phyloP scores from a whole-genome alignment of 1,140 invertebrate genomes.

The Drosophila parvula region DNA sequence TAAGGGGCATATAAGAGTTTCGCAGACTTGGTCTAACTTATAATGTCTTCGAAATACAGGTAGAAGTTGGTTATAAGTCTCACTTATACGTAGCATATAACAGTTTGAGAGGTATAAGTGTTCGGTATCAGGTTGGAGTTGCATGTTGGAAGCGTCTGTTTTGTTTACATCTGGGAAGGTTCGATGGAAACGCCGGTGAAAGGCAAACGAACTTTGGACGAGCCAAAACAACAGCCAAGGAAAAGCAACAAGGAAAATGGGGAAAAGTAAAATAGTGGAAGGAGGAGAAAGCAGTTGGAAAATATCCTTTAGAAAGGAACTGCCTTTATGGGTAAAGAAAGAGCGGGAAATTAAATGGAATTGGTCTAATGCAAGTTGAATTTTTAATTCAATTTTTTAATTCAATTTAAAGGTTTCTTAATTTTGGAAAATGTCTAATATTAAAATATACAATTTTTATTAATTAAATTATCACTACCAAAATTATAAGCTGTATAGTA shows the following conservation, averaged over 20 bases:
- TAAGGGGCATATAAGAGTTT: conserved; percentile 3
- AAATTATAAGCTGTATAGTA: no score
- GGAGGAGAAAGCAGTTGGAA: not conserved
- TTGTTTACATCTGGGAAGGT: conserved; percentile 41
- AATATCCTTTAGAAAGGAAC: not conserved
- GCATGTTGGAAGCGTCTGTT: conserved; percentile 26
- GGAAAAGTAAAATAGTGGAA: not conserved
- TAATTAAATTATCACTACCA: not conserved
- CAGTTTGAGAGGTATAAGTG: conserved; percentile 39
- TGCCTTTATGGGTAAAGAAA: not conserved
- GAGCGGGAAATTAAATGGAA: not conserved
- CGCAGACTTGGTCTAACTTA: not conserved
- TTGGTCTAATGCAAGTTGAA: no score
- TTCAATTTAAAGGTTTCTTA: not conserved
- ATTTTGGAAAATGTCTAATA: no score
- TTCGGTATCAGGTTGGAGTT: not conserved
- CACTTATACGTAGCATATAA: conserved; percentile 48
- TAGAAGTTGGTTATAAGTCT: conserved; percentile 25
- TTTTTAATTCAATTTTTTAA: not conserved
- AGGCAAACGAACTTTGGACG: conserved; percentile 36
- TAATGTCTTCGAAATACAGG: not conserved
- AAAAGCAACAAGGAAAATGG: conserved; percentile 1
- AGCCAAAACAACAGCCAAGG: not conserved
- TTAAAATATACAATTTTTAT: not conserved
- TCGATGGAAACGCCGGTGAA: conserved; percentile 35